Percentiles rank a stretch among this genome's conserved stretches.
Conservation (phyloP, 2,888 invertebrate species). For the Subacronicta megacephala region DNA sequence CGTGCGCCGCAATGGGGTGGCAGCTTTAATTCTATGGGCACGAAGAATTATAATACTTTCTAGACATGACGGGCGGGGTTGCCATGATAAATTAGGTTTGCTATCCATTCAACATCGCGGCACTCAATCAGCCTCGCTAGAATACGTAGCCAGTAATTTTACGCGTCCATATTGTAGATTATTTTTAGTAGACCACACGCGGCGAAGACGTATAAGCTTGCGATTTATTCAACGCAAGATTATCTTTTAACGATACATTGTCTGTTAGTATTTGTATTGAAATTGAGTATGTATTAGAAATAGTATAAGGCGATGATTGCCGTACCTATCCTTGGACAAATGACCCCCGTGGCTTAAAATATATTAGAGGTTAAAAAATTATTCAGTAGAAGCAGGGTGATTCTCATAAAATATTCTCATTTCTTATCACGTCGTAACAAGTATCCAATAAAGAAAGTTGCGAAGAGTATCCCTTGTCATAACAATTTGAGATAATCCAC, state of each 20-base stretch:
- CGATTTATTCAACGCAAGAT: slow-evolving; percentile 39
- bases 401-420: too few relatives aligned
- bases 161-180: slow-evolving; percentile 25
- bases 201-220: slow-evolving; percentile 24
- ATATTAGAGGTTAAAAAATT: too few relatives aligned
- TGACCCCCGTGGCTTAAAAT: background rate
- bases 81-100: slow-evolving; percentile 35
- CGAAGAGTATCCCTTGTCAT: background rate
- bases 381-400: too few relatives aligned
- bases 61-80: slow-evolving; percentile 27
- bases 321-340: background rate
- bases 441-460: background rate
- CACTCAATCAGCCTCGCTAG: slow-evolving; percentile 22
- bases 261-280: slow-evolving; percentile 16
- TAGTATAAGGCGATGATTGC: background rate
- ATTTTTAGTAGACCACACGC: slow-evolving; percentile 52
- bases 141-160: slow-evolving; percentile 30
- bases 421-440: background rate
- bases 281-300: slow-evolving; percentile 22
- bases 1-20: background rate
- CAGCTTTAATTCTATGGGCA: slow-evolving; percentile 20
- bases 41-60: slow-evolving; percentile 28
- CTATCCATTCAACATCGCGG: slow-evolving; percentile 26
- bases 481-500: background rate
- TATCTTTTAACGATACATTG: slow-evolving; percentile 47